Evolutionary conservation across 2,888 invertebrate genomes (phyloP), one percentile per base, ranked within the genome.

Genomic region (Diloba caeruleocephala): DNA sequence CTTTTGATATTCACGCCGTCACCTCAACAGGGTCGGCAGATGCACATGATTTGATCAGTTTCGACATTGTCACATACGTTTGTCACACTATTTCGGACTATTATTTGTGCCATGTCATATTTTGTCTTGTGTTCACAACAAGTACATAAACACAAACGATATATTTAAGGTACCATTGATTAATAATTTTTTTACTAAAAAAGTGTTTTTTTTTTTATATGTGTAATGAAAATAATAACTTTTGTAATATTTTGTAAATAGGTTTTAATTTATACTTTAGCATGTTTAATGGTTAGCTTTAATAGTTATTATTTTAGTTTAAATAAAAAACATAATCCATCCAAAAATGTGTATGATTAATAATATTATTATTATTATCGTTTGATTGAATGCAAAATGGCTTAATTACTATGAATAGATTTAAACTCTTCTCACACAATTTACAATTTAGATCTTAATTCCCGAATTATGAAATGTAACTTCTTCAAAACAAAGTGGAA

Each of bases 221-320:
- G 49, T 59, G 50, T 71, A 66, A 45, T 59, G 61, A 66, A 61
- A 55, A 45, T 49, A 53, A 58, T 49, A 48, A 48, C 41, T 49
- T 71, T 78, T 92, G 92, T 92, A 92, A 91, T 90, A 89, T 90
- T 89, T 90, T 92, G 91, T 93, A 92, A 85, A 92, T 91, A 92
- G 78, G 74, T 79, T 76, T 83, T 90, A 89, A 92, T 89, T 92
- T 92, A 91, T 92, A 82, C 78, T 78, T 70, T 81, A 82, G 78
- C 66, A 80, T 74, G 84, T 87, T 81, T 88, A 87, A 79, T 80
- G 73, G 76, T 90, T 90, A 93, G 92, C 92, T 93, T 93, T 93
- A 93, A 92, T 92, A 92, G 91, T 79, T 89, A 86, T 84, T 89
- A 88, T 74, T 74, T 69, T 88, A 88, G 85, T 67, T 65, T 81